Percentiles rank a stretch among this genome's conserved stretches.
phyloP scores from a whole-genome alignment of 2,797 vertebrate genomes.

The Microctenopoma lineatum region DNA sequence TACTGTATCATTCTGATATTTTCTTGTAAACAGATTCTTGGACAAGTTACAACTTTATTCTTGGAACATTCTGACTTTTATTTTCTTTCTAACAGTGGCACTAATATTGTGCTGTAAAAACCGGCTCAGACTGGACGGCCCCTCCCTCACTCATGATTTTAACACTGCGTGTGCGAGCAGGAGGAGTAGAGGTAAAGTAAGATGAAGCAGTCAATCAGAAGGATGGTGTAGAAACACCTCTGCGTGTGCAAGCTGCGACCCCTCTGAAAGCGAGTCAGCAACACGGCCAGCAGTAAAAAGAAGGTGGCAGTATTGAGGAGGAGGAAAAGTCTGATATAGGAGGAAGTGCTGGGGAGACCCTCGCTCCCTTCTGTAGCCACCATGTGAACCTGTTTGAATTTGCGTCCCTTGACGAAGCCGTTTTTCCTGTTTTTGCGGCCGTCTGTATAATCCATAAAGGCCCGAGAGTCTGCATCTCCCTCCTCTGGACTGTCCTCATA shows the following conservation, averaged over 20 bases:
- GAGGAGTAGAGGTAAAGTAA: constrained; percentile 95
- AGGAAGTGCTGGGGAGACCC: constrained; percentile 81
- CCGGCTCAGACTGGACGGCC: constrained; percentile 60
- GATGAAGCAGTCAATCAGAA: constrained; percentile 92
- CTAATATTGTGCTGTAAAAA: constrained; percentile 1
- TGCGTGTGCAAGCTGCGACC: constrained; percentile 91
- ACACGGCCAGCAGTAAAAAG: constrained; percentile 91
- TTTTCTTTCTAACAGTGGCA: constrained; percentile 18
- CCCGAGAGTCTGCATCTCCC: constrained; percentile 89
- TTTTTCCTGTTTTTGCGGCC: constrained; percentile 84
- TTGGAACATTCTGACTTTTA: background rate
- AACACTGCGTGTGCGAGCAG: constrained; percentile 94
- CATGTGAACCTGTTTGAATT: constrained; percentile 84
- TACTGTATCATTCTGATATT: too few species aligned
- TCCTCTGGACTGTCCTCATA: constrained; percentile 91
- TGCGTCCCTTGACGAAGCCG: constrained; percentile 77
- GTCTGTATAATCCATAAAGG: constrained; percentile 92
- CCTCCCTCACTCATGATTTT: constrained; percentile 43
- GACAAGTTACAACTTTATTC: constrained; percentile 8
- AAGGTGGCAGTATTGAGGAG: constrained; percentile 95
- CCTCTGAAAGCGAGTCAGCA: constrained; percentile 91
- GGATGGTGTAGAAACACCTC: constrained; percentile 92
- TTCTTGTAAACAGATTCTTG: too few species aligned
- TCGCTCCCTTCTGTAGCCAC: constrained; percentile 79
- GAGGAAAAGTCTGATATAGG: constrained; percentile 93